Percentiles rank a stretch among this genome's conserved stretches.
phyloP scores from a whole-genome alignment of 2,797 vertebrate species.

The Sphenopsis melanotis region DNA sequence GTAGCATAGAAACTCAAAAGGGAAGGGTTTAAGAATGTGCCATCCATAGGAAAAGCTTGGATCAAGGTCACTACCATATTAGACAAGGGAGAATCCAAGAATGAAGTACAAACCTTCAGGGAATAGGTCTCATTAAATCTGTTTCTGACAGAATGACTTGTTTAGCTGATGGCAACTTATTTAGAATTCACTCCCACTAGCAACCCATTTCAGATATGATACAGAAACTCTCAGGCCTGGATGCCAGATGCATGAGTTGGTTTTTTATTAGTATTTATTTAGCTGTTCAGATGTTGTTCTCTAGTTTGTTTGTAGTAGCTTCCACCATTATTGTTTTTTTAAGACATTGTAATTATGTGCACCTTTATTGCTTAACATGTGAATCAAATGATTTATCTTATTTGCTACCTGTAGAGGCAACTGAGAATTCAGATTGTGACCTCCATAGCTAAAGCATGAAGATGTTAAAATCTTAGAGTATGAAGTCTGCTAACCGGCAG shows the following conservation, averaged over 20 bases:
- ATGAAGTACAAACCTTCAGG: background rate
- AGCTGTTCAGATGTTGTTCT: slow-evolving; percentile 14
- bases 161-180: slow-evolving; percentile 23
- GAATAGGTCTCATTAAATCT: slow-evolving; percentile 6
- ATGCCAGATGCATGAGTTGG: background rate
- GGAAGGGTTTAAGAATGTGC: background rate
- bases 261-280: background rate
- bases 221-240: background rate
- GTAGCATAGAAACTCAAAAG: background rate
- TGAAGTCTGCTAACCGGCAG: slow-evolving; percentile 19
- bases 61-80: background rate
- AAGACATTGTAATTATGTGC: background rate
- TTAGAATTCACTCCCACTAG: slow-evolving; percentile 20
- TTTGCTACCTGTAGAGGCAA: background rate
- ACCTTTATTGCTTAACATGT: background rate
- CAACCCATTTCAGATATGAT: slow-evolving; percentile 9
- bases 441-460: background rate
- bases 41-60: background rate
- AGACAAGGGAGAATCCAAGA: background rate
- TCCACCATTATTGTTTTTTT: background rate
- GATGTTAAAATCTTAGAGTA: background rate
- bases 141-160: background rate
- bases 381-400: background rate
- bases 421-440: background rate
- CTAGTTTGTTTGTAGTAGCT: background rate